A percentile compares a stretch with the other conserved stretches of the same genome.
phyloP scores from a whole-genome alignment of 2,888 invertebrate genomes.

The Morpho deidamia region DNA sequence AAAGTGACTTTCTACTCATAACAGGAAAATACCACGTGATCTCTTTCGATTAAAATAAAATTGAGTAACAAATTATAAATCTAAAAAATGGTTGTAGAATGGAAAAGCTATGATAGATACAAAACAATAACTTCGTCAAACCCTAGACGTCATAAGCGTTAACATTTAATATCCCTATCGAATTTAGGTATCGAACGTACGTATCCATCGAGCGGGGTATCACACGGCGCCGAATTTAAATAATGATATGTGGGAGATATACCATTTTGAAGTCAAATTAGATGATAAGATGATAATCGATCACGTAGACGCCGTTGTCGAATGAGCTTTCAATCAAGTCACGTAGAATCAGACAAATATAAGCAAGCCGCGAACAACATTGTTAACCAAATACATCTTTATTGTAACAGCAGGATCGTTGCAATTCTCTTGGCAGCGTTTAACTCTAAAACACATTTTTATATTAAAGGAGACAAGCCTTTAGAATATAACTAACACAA shows the following conservation, averaged over 20 bases:
- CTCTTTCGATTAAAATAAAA: too few species aligned
- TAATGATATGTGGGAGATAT: slow-evolving; percentile 6
- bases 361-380: slow-evolving; percentile 19
- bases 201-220: background rate
- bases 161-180: too few species aligned
- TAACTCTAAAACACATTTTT: background rate
- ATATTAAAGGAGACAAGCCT: slow-evolving; percentile 1
- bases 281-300: slow-evolving; percentile 43
- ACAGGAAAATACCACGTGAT: too few species aligned
- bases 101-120: too few species aligned
- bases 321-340: slow-evolving; percentile 55
- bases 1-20: too few species aligned
- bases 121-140: too few species aligned
- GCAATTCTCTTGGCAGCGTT: slow-evolving; percentile 3
- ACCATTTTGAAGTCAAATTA: slow-evolving; percentile 46
- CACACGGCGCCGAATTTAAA: background rate
- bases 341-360: slow-evolving; percentile 30
- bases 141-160: too few species aligned
- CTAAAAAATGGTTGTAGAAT: too few species aligned
- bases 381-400: slow-evolving; percentile 22
- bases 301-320: slow-evolving; percentile 53
- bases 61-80: too few species aligned
- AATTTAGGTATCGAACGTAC: too few species aligned
- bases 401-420: slow-evolving; percentile 12
- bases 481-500: slow-evolving; percentile 16